Percentiles rank a stretch among this genome's conserved stretches.
phyloP scores from a whole-genome alignment of 1,140 invertebrate species.

The Rhizoglyphus robini region DNA sequence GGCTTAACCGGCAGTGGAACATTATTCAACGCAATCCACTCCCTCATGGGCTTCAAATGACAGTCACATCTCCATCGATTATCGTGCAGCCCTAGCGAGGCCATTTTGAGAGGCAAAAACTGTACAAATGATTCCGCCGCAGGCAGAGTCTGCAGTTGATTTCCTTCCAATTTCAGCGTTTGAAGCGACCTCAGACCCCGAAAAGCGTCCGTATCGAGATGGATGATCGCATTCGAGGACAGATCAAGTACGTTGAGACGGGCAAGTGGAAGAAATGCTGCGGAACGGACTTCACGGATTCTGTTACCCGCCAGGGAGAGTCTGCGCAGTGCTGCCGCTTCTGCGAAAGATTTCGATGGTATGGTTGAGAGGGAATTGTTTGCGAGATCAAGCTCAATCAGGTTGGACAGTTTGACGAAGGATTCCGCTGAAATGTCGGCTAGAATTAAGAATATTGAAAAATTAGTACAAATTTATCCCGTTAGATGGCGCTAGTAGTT shows the following conservation, averaged over 20 bases:
- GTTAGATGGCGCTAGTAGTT: no score
- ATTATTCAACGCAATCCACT: conserved; percentile 67
- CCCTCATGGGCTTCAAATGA: conserved; percentile 58
- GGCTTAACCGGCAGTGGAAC: conserved; percentile 62
- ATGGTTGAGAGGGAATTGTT: conserved; percentile 59
- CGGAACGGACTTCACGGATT: conserved; percentile 50
- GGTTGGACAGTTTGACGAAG: conserved; percentile 65
- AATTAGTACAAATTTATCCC: no score
- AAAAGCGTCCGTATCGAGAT: conserved; percentile 63
- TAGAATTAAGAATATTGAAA: neutral
- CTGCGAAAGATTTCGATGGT: conserved; percentile 57
- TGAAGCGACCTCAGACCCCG: conserved; percentile 61
- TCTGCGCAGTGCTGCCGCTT: conserved; percentile 62
- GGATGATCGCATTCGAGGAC: conserved; percentile 57
- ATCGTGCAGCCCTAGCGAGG: conserved; percentile 57
- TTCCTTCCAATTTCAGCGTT: conserved; percentile 66
- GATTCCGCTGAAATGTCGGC: conserved; percentile 34
- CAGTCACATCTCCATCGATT: conserved; percentile 87
- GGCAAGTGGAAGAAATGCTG: conserved; percentile 57
- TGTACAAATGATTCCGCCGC: conserved; percentile 53
- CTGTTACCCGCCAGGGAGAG: conserved; percentile 64
- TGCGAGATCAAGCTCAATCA: conserved; percentile 73
- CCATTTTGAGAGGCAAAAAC: conserved; percentile 53
- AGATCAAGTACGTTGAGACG: conserved; percentile 65
- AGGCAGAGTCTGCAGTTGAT: conserved; percentile 54